Base-by-base conservation (phyloP, 2,888 invertebrate species). In the Athripsodes cinereus region DNA sequence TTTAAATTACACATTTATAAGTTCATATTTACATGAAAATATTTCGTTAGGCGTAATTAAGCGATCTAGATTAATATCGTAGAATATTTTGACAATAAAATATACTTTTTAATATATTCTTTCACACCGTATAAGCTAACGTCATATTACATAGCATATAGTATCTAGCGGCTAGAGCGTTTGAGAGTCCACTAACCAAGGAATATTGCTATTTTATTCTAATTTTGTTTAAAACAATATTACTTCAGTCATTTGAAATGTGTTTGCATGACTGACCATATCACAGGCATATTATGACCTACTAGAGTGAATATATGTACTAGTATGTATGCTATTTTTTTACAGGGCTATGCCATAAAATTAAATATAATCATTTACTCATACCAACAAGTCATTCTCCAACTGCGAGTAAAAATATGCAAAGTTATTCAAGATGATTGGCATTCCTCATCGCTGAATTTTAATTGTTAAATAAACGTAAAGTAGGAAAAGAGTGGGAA, bases 171-270 rank as follows among this genome's bases (percentile, higher is more conserved):
- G 26, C n/a, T n/a, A n/a, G n/a, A n/a, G n/a, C 50, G n/a, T 50
- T 50, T 50, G 21, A 26, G 50, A 22, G 50, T 22, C 21, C 50
- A 50, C 50, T 50, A 50, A 50, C 50, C 50, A 50, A 21, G 21
- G 50, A 50, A 26, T 22, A 50, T 22, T 50, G 50, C 20, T 50
- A 50, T 50, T 50, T 50, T 50, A 50, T 50, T 50, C 50, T 50
- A 50, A 50, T 50, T 47, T 16, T 40, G 40, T 40, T 40, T 40
- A 40, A 40, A 40, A 40, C 40, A 40, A 3, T 40, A 40, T 40
- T 40, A 40, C 13, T 40, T 40, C 16, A 40, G 40, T 40, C 40
- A 40, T 40, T 40, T 40, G 40, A 40, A 40, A 3, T 8, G 5
- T 40, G 40, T 13, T 40, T 40, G 8, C 40, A 40, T 40, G 40